A percentile compares a stretch with the other conserved stretches of the same genome.
Conservation (phyloP, 2,797 vertebrate genomes). For the Threskiornis aethiopicus region DNA sequence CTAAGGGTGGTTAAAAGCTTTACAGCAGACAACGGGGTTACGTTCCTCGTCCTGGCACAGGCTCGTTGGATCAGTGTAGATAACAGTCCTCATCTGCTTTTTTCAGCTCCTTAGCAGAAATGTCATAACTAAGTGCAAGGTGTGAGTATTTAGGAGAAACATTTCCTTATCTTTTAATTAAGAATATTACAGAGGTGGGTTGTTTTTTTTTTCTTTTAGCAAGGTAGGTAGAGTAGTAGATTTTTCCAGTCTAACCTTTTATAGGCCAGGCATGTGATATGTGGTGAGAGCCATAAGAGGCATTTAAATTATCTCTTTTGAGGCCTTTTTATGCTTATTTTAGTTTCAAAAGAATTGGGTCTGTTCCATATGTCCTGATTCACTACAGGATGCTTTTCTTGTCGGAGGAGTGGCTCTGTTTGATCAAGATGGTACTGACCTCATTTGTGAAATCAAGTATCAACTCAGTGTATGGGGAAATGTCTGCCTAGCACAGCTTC, state of each 20-base stretch:
- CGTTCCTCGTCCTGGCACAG: neutral
- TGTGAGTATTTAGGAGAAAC: conserved; percentile 16
- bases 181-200: neutral
- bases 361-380: conserved; percentile 48
- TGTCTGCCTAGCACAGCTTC: neutral
- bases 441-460: conserved; percentile 37
- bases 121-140: conserved; percentile 3
- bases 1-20: neutral
- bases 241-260: conserved; percentile 29
- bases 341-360: conserved; percentile 40
- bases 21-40: neutral
- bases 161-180: conserved; percentile 63
- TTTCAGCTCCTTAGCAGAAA: neutral
- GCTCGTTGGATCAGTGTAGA: neutral
- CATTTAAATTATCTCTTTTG: conserved; percentile 52
- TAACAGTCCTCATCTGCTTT: neutral
- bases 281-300: neutral
- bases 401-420: neutral
- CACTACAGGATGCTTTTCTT: conserved; percentile 48
- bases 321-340: conserved; percentile 46
- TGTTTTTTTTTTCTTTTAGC: neutral
- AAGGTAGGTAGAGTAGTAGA: neutral
- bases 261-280: neutral
- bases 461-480: neutral
- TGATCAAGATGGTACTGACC: conserved; percentile 51